Percentiles rank a stretch among this genome's conserved stretches.
Conservation (phyloP, 1,140 invertebrate genomes). For the Vanessa tameamea region DNA sequence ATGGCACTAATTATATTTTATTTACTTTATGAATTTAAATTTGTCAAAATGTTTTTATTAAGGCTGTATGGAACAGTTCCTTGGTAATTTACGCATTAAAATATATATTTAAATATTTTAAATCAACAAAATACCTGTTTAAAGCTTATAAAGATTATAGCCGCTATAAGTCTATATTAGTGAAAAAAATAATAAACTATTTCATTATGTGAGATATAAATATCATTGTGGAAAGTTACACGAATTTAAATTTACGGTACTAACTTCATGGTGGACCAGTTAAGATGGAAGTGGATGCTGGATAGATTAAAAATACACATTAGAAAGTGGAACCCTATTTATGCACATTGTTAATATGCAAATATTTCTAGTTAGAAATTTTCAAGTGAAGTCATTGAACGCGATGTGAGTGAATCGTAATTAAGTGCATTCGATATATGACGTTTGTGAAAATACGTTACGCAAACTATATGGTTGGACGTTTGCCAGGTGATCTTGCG, state of each 20-base stretch:
- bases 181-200: not conserved
- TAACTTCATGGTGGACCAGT: conserved; percentile 21
- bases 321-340: not conserved
- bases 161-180: too few relatives aligned
- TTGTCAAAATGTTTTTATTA: conserved; percentile 4
- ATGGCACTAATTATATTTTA: conserved; percentile 11
- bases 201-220: not conserved
- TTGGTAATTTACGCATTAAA: conserved; percentile 4
- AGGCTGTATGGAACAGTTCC: conserved; percentile 29
- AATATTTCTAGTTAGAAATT: not conserved
- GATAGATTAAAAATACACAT: not conserved
- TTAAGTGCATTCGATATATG: too few relatives aligned
- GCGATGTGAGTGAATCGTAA: too few relatives aligned
- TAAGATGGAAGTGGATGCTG: conserved; percentile 2
- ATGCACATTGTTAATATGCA: conserved; percentile 4
- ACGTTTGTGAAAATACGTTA: too few relatives aligned
- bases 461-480: too few relatives aligned
- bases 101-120: not conserved
- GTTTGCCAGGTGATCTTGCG: too few relatives aligned
- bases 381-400: not conserved
- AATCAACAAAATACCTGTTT: not conserved
- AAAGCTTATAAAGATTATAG: not conserved
- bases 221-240: conserved; percentile 10
- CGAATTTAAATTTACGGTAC: conserved; percentile 24
- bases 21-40: not conserved